Conservation (phyloP, 35 echinoderm and acorn worm species). For the Amphiura filiformis region DNA sequence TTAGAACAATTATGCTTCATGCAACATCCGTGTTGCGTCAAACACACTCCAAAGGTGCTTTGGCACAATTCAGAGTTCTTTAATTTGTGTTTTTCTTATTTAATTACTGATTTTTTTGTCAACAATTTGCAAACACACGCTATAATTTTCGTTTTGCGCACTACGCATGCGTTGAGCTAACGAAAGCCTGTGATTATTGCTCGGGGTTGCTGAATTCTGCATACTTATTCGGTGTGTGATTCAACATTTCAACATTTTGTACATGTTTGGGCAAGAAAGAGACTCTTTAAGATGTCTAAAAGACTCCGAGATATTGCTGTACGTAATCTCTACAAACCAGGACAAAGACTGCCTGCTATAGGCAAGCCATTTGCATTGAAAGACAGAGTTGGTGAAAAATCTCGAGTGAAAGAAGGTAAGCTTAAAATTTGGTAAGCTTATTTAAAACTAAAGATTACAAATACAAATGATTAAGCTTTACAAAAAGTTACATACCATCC, state of each 20-base stretch:
- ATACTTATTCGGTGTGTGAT: background rate
- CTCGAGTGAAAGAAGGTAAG: background rate
- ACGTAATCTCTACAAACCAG: background rate
- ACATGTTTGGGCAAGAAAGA: background rate
- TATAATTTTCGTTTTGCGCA: no score
- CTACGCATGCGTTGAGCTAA: no score
- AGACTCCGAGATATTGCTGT: background rate
- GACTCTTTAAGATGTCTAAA: background rate
- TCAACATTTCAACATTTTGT: background rate
- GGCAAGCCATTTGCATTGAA: background rate
- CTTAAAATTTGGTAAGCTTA: background rate
- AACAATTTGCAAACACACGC: no score
- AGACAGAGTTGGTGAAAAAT: background rate
- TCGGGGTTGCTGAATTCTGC: background rate
- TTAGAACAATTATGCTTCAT: background rate
- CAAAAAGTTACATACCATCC: background rate
- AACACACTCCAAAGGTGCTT: background rate
- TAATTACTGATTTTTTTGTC: no score
- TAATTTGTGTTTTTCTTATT: background rate
- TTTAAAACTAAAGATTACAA: background rate
- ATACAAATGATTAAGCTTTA: background rate
- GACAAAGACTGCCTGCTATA: background rate
- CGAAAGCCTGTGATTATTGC: background rate
- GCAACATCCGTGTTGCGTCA: background rate
- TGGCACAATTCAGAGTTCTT: background rate